Evolutionary conservation across 2,888 invertebrate genomes (phyloP), one percentile per base, ranked within the genome.

Genomic region (Diaphora mendica): DNA sequence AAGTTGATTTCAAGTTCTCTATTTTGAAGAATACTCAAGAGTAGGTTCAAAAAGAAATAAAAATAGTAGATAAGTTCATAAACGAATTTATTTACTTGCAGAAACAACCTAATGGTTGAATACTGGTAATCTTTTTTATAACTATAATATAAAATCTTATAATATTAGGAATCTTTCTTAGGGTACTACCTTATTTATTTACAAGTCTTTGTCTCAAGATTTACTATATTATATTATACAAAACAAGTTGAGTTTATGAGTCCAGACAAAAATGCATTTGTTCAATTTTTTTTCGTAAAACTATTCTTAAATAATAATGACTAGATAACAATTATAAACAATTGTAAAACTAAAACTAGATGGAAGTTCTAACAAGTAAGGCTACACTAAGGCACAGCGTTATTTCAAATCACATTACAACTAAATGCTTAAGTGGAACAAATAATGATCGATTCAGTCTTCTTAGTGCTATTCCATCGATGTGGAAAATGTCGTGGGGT

Each of bases 81-180:
- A 78, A 82, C 65, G 81, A 82, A 81, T 77, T 75, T 82, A 83
- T 91, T 90, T 91, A 88, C 87, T 90, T 89, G 89, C 89, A 90
- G 86, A 86, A 79, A 85, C 89, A 91, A 90, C 90, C 88, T 80
- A 84, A 62, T 67, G 84, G 87, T 84, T 86, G 87, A 86, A 82
- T 80, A 85, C 87, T 88, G 91, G 86, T 89, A 82, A 82, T 87
- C 85, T 69, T 86, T 81, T 82, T 84, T 87, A 88, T 81, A 84
- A 87, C 86, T 85, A 87, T 86, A 82, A 88, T 77, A 87, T 87
- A 86, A 89, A 88, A 88, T 89, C 90, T 93, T 92, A 93, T 86
- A 90, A 89, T 94, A 94, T 94, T 95, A 95, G 95, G 95, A 95
- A 95, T 95, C 93, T 93, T 81, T 90, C 91, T 93, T 95, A 95